Conservation (phyloP, 2,113 vertebrate species). For the Lepus timidus region DNA sequence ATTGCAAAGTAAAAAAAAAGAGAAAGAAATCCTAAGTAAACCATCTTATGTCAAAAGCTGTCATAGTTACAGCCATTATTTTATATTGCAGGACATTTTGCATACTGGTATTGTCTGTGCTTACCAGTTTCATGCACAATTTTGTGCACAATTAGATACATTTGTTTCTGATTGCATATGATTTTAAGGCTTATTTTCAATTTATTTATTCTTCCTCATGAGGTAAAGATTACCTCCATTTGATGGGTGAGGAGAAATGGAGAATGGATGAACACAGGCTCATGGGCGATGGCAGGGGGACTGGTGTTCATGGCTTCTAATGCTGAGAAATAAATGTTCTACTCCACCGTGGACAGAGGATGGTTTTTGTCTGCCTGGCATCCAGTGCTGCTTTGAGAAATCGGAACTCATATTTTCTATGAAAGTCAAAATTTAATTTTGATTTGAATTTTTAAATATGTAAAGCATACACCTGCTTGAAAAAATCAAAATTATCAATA, state of each 20-base stretch:
- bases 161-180: background rate
- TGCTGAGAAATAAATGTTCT: background rate
- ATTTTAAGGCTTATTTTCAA: background rate
- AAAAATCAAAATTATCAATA: conserved; percentile 5
- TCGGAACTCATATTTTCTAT: background rate
- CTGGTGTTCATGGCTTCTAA: background rate
- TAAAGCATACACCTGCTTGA: conserved; percentile 24
- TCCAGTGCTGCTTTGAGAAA: background rate
- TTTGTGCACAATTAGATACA: background rate
- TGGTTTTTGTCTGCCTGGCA: background rate
- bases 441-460: conserved; percentile 31
- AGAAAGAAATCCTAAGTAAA: background rate
- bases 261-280: background rate
- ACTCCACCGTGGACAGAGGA: fast-evolving
- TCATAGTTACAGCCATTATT: background rate
- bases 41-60: background rate
- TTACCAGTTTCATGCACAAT: background rate
- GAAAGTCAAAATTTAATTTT: background rate
- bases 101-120: conserved; percentile 1
- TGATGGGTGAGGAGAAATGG: background rate
- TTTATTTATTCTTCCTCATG: background rate
- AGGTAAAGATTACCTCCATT: background rate
- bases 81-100: conserved; percentile 44
- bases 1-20: background rate
- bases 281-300: background rate